These are phyloP conservation scores for Tautogolabrus adspersus DNA, from an alignment of 2,113 vertebrate species.

Conservation along the genomic window DNA sequence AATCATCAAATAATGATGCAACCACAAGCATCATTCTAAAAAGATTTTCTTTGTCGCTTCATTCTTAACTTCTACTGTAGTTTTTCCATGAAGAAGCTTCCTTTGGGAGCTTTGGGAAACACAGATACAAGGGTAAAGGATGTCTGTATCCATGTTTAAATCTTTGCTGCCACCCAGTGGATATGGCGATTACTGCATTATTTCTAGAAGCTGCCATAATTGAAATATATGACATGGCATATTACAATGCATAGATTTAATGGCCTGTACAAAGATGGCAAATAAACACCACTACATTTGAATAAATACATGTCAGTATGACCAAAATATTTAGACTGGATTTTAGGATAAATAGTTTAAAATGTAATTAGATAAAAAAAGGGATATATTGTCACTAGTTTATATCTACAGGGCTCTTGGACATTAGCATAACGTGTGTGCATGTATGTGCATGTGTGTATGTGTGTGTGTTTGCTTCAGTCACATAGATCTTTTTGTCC, in stretches of 20 bases:
- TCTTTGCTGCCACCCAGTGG: conserved; percentile 76
- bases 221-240: neutral
- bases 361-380: neutral
- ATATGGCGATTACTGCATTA: conserved; percentile 44
- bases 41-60: conserved; percentile 14
- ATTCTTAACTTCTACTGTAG: neutral
- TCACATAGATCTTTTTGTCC: neutral
- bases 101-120: neutral
- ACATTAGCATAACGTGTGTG: neutral
- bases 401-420: neutral
- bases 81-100: conserved; percentile 5
- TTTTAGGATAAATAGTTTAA: neutral
- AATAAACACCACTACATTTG: neutral
- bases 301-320: neutral
- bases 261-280: neutral
- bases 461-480: neutral
- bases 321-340: too few relatives aligned
- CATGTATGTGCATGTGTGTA: neutral
- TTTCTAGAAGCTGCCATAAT: neutral
- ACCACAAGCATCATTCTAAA: conserved; percentile 9
- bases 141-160: conserved; percentile 12
- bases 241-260: neutral
- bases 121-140: neutral
- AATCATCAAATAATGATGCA: conserved; percentile 8
- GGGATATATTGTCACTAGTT: neutral